Evolutionary conservation across 2,797 vertebrate species (phyloP), one percentile per base, ranked within the genome.

Genomic region (Babyrousa celebensis): DNA sequence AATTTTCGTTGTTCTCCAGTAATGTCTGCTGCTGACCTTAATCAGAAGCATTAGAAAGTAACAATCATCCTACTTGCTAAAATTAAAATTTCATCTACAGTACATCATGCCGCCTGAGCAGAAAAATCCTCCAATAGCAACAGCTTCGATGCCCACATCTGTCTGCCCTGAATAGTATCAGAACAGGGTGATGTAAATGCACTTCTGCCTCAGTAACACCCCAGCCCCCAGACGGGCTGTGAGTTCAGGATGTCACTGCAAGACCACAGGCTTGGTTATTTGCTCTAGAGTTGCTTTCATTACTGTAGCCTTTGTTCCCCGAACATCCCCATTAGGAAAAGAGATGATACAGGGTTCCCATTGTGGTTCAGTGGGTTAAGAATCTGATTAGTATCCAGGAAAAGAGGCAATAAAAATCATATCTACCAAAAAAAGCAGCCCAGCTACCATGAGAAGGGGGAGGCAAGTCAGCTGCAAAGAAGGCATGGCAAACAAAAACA

Each of bases 11-110:
- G 58, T 56, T 92, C 58, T 60, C 71, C 60, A 91, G 75, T 29
- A 79, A 74, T 89, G 52, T 75, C 83, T 36, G 29, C 75, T 82
- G 23, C 72, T 97, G 91, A 92, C 96, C 94, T 95, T 95, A 85
- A 96, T 97, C 91, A 94, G 36, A 95, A n/a, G 74, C 90, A 83
- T 87, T 79, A 91, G 68, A 82, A 90, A 92, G 90, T 67, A 92
- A 91, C 90, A 79, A 89, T 94, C 92, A 97, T 91, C n/a, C 78
- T 89, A 83, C 94, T 94, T 89, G 62, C 91, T 89, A 97, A 97
- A 96, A 97, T 97, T 92, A 85, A 95, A 91, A 36, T 89, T 93
- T 78, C 68, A 85, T 78, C 79, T 95, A 32, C 12, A 97, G 90
- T 29, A 17, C 72, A 71, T 85, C 78, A 77, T 89, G 95, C 92